Percentiles rank a stretch among this genome's conserved stretches.
phyloP scores from a whole-genome alignment of 2,888 invertebrate genomes.

The Drosophila cognata region DNA sequence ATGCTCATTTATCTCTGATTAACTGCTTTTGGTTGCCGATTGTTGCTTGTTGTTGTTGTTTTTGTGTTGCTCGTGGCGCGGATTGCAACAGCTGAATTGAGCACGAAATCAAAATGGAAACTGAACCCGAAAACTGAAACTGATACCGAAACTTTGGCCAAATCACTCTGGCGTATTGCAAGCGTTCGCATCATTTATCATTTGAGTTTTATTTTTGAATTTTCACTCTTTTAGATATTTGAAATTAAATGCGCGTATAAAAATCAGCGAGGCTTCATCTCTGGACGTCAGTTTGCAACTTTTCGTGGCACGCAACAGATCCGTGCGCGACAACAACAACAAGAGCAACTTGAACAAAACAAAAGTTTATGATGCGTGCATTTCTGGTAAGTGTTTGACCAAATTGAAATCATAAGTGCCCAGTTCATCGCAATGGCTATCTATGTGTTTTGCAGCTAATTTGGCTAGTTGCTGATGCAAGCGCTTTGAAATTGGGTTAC shows the following conservation, averaged over 20 bases:
- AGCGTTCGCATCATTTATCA: constrained; percentile 71
- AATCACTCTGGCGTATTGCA: constrained; percentile 51
- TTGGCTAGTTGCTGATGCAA: constrained; percentile 57
- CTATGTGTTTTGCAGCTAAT: constrained; percentile 52
- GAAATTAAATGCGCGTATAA: constrained; percentile 60
- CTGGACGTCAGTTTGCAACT: constrained; percentile 55
- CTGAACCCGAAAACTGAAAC: constrained; percentile 28
- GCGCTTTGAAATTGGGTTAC: constrained; percentile 71
- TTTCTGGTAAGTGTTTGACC: constrained; percentile 67
- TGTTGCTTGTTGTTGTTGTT: constrained; percentile 14
- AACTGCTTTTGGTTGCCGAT: constrained; percentile 45
- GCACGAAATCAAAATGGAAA: constrained; percentile 38
- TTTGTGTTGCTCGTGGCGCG: constrained; percentile 12
- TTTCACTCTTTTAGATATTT: constrained; percentile 48
- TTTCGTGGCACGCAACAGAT: constrained; percentile 34
- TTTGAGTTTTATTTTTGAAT: constrained; percentile 47
- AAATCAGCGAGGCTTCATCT: constrained; percentile 45
- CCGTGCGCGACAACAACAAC: not conserved
- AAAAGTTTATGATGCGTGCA: constrained; percentile 88
- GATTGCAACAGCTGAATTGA: constrained; percentile 64
- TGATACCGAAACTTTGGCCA: constrained; percentile 51
- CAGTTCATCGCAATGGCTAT: not conserved
- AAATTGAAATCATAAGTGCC: constrained; percentile 7
- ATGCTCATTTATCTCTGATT: constrained; percentile 72
- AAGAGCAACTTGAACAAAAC: constrained; percentile 6